These are phyloP conservation scores for Neocrepidodera transversa DNA, from an alignment of 2,888 invertebrate species.

Conservation along the genomic window DNA sequence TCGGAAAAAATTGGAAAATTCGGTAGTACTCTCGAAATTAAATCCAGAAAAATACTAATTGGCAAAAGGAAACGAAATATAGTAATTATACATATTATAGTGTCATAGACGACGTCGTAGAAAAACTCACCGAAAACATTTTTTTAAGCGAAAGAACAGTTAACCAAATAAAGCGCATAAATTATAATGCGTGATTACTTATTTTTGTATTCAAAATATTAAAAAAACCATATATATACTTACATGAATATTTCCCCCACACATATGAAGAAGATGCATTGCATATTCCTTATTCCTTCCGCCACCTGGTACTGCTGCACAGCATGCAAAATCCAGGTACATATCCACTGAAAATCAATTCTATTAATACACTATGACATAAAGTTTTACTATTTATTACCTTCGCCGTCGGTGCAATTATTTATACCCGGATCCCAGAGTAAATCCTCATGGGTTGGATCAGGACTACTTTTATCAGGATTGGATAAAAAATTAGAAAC, in stretches of 20 bases:
- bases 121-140: too few species aligned
- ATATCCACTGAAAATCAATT: slow-evolving; percentile 73
- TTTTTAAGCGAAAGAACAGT: too few species aligned
- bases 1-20: too few species aligned
- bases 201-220: too few species aligned
- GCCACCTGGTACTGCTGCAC: slow-evolving; percentile 92
- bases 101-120: too few species aligned
- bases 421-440: slow-evolving; percentile 88
- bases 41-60: too few species aligned
- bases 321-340: slow-evolving; percentile 95
- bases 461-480: slow-evolving; percentile 63
- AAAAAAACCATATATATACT: slow-evolving; percentile 47
- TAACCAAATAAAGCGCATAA: too few species aligned
- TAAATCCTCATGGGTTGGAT: slow-evolving; percentile 70
- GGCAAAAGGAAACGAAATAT: too few species aligned
- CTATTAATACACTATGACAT: not conserved
- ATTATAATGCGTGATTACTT: too few species aligned
- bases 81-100: too few species aligned
- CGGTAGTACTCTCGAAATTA: too few species aligned
- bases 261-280: slow-evolving; percentile 85
- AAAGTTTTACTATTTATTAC: slow-evolving; percentile 58
- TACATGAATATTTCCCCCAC: slow-evolving; percentile 86
- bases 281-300: slow-evolving; percentile 94
- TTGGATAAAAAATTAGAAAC: slow-evolving; percentile 67
- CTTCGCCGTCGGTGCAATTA: slow-evolving; percentile 76